Percentiles rank a stretch among this genome's conserved stretches.
These are phyloP conservation scores for Nothocercus nigrocapillus DNA, from an alignment of 2,113 vertebrate genomes.

Conservation along the genomic window DNA sequence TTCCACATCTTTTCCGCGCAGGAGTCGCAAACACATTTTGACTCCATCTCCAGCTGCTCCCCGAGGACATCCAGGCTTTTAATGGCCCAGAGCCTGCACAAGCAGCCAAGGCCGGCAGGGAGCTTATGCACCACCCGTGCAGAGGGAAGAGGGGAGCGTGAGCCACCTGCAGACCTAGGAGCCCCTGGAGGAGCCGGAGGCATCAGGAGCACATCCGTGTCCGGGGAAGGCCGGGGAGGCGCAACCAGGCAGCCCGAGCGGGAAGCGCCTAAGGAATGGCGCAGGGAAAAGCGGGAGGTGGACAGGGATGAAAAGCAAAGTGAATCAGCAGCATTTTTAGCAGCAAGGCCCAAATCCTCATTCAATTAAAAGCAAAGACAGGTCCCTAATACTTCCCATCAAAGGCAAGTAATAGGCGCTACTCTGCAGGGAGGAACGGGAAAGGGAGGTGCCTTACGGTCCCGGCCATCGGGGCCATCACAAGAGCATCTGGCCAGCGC, in stretches of 20 bases:
- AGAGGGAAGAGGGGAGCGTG: not conserved
- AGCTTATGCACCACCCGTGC: not conserved
- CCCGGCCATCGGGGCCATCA: fast-evolving
- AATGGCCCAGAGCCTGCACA: not conserved
- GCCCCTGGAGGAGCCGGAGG: not conserved
- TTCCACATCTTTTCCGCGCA: not conserved
- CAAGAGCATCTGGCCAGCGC: fast-evolving
- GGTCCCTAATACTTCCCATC: not conserved
- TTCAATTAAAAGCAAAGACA: not conserved
- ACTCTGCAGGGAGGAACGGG: not conserved
- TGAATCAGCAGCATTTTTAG: constrained; percentile 9
- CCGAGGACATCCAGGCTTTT: not conserved
- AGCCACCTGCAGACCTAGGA: not conserved
- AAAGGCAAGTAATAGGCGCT: not conserved
- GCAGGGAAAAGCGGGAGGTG: not conserved
- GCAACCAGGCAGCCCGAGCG: fast-evolving
- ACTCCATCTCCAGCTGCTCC: not conserved
- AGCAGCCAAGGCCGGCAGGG: not conserved
- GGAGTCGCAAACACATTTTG: not conserved
- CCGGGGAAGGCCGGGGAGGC: not conserved
- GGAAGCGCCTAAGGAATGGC: not conserved
- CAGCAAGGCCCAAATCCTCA: not conserved
- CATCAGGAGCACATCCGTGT: not conserved
- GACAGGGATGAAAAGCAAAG: not conserved
- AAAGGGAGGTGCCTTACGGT: not conserved